These are phyloP conservation scores for Hedychridium roseum DNA, from an alignment of 2,888 invertebrate genomes.

Conservation along the genomic window DNA sequence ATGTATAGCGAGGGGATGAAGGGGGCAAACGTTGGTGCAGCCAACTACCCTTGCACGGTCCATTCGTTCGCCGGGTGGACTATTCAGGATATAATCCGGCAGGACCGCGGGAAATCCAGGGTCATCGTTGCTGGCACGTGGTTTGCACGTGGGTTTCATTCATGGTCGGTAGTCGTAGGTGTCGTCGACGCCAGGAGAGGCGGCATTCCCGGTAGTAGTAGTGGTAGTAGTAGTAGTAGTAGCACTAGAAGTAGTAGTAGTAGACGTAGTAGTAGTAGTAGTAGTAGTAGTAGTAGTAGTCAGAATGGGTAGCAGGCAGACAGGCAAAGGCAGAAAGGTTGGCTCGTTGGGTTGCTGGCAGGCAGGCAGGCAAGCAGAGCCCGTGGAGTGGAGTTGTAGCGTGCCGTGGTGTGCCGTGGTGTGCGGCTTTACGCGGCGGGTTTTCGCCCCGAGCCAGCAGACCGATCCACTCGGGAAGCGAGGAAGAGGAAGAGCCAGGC, in stretches of 20 bases:
- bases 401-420: constrained; percentile 16
- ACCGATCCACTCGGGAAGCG: constrained; percentile 11
- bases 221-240: constrained; percentile 20
- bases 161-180: constrained; percentile 39
- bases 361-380: constrained; percentile 18
- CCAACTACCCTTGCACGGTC: too few species aligned
- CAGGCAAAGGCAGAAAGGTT: constrained; percentile 15
- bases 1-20: too few species aligned
- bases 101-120: too few species aligned
- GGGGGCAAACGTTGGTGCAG: too few species aligned
- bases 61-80: too few species aligned
- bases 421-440: constrained; percentile 37
- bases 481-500: constrained; percentile 20
- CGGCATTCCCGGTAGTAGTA: background rate
- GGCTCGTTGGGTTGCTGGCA: constrained; percentile 22
- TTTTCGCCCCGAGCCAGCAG: constrained; percentile 37
- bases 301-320: constrained; percentile 20
- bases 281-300: constrained; percentile 16
- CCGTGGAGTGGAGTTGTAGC: constrained; percentile 27
- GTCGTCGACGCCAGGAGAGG: constrained; percentile 1
- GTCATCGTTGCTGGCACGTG: constrained; percentile 41
- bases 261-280: constrained; percentile 3
- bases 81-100: too few species aligned
- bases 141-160: constrained; percentile 54
- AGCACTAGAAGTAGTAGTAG: constrained; percentile 27